phyloP scores from a whole-genome alignment of 1,140 invertebrate species.

The Drosophila micromelanica region DNA sequence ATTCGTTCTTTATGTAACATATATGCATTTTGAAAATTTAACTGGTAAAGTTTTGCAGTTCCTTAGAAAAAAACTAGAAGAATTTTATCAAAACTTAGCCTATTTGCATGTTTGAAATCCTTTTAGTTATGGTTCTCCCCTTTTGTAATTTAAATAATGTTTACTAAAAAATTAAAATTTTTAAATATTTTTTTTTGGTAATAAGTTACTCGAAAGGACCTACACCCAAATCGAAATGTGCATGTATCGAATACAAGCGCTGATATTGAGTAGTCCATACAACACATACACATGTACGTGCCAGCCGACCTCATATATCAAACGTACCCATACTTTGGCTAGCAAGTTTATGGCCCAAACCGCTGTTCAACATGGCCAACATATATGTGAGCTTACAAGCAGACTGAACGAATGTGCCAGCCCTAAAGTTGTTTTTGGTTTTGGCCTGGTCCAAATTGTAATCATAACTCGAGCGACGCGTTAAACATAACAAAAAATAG shows the following conservation, averaged over 20 bases:
- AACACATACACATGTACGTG: conserved; percentile 4
- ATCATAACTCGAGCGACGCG: conserved; percentile 77
- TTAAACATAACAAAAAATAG: conserved; percentile 82
- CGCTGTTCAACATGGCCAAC: conserved; percentile 23
- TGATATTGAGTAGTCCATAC: conserved; percentile 15
- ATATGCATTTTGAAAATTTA: too few relatives aligned
- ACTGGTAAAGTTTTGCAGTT: too few relatives aligned
- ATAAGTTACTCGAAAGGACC: too few relatives aligned
- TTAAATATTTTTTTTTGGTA: too few relatives aligned
- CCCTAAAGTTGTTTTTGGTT: not conserved
- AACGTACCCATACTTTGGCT: conserved; percentile 5
- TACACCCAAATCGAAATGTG: conserved; percentile 10
- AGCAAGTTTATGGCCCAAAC: conserved; percentile 39
- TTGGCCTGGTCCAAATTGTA: conserved; percentile 57
- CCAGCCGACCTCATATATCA: conserved; percentile 9
- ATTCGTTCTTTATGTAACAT: too few relatives aligned
- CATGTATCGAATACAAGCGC: conserved; percentile 16
- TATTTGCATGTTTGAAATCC: too few relatives aligned
- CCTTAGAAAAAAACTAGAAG: too few relatives aligned
- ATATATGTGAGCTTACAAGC: conserved; percentile 10
- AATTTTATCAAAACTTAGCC: too few relatives aligned
- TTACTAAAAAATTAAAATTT: too few relatives aligned
- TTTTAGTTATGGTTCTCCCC: too few relatives aligned
- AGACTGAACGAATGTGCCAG: too few relatives aligned
- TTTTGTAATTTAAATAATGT: too few relatives aligned